phyloP scores from a whole-genome alignment of 2,113 vertebrate species.

The Bathybates hornii region DNA sequence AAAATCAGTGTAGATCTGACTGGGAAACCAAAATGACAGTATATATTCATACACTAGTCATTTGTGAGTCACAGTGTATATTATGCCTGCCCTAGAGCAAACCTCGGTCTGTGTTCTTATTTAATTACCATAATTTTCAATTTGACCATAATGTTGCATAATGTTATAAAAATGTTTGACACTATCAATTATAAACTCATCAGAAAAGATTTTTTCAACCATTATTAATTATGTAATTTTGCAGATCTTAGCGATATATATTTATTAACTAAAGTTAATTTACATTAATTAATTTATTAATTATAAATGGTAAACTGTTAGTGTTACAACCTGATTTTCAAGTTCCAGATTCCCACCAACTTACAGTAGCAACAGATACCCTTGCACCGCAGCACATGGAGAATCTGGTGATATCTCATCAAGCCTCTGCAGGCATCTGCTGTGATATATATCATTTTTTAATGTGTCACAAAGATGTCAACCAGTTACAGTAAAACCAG shows the following conservation, averaged over 20 bases:
- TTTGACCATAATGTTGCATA: background rate
- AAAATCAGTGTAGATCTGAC: background rate
- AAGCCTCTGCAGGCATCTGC: background rate
- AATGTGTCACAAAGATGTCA: background rate
- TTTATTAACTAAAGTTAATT: background rate
- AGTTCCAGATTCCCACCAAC: background rate
- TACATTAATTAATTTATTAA: background rate
- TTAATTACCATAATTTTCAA: background rate
- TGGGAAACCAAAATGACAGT: background rate
- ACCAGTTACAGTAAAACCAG: background rate
- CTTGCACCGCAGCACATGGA: background rate
- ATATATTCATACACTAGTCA: background rate
- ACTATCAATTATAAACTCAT: background rate
- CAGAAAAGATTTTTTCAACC: background rate
- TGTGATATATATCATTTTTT: background rate
- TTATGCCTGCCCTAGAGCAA: background rate
- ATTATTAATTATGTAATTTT: background rate
- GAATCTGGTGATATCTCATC: background rate
- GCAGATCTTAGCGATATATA: background rate
- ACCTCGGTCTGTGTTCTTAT: background rate
- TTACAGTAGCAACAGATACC: background rate
- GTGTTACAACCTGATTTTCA: background rate
- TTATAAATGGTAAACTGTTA: background rate
- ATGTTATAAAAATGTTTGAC: background rate
- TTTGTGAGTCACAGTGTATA: background rate